Conservation (phyloP, 2,888 invertebrate genomes). For the Drosophila pseudotakahashii region DNA sequence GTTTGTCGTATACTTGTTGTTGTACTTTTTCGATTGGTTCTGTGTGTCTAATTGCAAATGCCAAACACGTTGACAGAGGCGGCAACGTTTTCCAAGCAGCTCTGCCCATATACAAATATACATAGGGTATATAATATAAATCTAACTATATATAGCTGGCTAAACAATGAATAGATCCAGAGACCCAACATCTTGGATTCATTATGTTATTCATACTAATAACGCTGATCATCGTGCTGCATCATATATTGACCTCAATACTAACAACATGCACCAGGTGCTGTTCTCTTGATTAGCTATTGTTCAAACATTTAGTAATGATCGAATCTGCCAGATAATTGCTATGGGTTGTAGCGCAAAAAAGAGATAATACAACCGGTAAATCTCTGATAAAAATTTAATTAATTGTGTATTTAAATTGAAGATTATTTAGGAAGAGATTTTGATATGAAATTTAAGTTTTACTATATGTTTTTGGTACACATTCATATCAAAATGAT, state of each 20-base stretch:
- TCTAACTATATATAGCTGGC: neutral
- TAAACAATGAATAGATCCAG: conserved; percentile 33
- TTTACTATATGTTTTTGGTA: too few species aligned
- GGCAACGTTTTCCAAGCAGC: conserved; percentile 51
- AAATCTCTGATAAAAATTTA: conserved; percentile 1
- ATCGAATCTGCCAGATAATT: conserved; percentile 2
- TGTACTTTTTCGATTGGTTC: conserved; percentile 9
- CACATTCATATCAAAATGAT: too few species aligned
- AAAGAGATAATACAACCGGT: neutral
- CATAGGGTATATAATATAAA: neutral
- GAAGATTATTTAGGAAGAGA: neutral
- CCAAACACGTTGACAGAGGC: conserved; percentile 64
- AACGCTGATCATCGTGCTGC: conserved; percentile 20
- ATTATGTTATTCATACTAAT: conserved; percentile 21
- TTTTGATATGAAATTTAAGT: neutral
- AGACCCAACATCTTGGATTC: conserved; percentile 7
- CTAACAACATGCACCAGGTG: conserved; percentile 33
- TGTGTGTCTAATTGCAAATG: conserved; percentile 70
- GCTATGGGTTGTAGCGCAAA: neutral
- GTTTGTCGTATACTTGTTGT: neutral
- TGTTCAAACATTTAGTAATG: conserved; percentile 20
- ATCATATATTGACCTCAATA: conserved; percentile 44
- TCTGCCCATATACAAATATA: conserved; percentile 49
- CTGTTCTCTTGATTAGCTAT: conserved; percentile 31
- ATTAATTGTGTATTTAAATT: neutral